Percentiles rank a stretch among this genome's conserved stretches.
Conservation (phyloP, 1,140 invertebrate genomes). For the Dendroctonus ponderosae region DNA sequence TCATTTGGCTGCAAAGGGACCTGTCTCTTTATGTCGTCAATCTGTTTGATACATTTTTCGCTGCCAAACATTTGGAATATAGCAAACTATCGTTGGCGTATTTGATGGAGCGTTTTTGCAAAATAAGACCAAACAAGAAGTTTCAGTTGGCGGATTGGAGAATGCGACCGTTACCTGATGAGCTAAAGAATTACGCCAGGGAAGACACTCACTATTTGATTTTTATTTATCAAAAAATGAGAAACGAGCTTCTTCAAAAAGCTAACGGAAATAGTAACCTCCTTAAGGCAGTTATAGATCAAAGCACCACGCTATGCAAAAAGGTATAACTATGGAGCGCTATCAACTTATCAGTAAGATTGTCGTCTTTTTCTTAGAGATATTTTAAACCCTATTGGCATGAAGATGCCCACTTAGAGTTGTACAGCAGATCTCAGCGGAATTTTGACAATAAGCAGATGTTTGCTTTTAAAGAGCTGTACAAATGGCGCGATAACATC, state of each 20-base stretch:
- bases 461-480: conserved; percentile 78
- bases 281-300: conserved; percentile 66
- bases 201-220: conserved; percentile 95
- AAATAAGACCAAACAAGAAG: conserved; percentile 79
- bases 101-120: conserved; percentile 78
- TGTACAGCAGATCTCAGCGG: conserved; percentile 77
- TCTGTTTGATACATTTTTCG: conserved; percentile 95
- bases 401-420: conserved; percentile 69
- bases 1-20: conserved; percentile 94
- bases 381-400: conserved; percentile 79
- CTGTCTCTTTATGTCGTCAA: conserved; percentile 94
- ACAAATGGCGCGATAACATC: conserved; percentile 82
- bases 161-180: conserved; percentile 82
- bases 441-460: conserved; percentile 85
- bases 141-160: conserved; percentile 97
- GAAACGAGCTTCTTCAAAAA: conserved; percentile 71
- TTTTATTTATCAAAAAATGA: conserved; percentile 85
- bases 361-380: conserved; percentile 54
- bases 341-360: not conserved
- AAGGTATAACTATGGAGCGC: conserved; percentile 48
- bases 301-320: conserved; percentile 72
- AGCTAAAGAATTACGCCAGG: conserved; percentile 85
- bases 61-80: conserved; percentile 74
- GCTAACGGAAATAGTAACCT: conserved; percentile 70
- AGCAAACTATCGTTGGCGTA: conserved; percentile 73